These are phyloP conservation scores for Tetramorium alpestre DNA, from an alignment of 1,140 invertebrate species.

Conservation along the genomic window DNA sequence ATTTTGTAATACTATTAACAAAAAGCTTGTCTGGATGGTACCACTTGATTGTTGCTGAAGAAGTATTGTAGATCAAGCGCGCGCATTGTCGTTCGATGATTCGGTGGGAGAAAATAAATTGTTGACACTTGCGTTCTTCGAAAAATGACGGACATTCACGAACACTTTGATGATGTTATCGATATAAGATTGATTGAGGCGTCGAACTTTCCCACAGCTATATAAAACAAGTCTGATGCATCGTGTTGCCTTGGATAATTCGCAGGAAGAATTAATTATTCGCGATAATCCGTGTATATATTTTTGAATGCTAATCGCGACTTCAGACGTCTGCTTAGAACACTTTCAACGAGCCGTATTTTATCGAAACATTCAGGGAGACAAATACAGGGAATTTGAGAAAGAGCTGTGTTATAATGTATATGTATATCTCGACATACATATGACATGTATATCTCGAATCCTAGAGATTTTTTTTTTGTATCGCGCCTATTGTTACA, in stretches of 20 bases:
- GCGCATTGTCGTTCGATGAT: constrained; percentile 1
- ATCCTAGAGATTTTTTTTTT: constrained; percentile 29
- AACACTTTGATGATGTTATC: constrained; percentile 21
- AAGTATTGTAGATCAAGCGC: neutral
- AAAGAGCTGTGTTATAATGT: constrained; percentile 42
- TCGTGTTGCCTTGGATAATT: constrained; percentile 60
- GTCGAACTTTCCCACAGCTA: constrained; percentile 32
- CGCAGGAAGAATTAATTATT: constrained; percentile 46
- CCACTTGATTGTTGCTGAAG: neutral
- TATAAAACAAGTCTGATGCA: constrained; percentile 51
- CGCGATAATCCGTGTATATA: constrained; percentile 40
- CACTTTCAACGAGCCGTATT: constrained; percentile 46
- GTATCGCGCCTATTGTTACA: constrained; percentile 6
- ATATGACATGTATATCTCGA: neutral
- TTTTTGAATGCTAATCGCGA: constrained; percentile 48
- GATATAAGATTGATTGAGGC: neutral
- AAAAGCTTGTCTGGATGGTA: constrained; percentile 4
- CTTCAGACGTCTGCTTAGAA: constrained; percentile 6
- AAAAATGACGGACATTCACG: constrained; percentile 23
- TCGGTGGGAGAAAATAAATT: constrained; percentile 24
- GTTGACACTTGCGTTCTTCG: neutral
- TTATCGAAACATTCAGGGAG: constrained; percentile 56
- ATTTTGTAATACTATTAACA: constrained; percentile 39
- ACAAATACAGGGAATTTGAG: constrained; percentile 46
- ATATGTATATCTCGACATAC: neutral